These are phyloP conservation scores for Phaedon cochleariae DNA, from an alignment of 2,888 invertebrate species.

Conservation along the genomic window DNA sequence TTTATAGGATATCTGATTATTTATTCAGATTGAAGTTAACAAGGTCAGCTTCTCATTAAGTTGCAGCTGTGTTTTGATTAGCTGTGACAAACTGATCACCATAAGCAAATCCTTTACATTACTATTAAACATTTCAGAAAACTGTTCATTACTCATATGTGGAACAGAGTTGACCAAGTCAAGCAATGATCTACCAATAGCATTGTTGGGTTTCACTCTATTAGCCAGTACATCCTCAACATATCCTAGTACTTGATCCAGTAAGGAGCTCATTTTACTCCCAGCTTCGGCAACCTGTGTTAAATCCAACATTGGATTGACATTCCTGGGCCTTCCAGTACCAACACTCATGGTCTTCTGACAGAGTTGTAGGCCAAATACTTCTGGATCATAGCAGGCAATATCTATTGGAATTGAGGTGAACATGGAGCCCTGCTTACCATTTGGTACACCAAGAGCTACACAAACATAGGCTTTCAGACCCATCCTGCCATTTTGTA, in stretches of 20 bases:
- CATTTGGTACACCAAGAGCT: slow-evolving; percentile 91
- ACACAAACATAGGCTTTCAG: slow-evolving; percentile 94
- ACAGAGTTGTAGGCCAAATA: slow-evolving; percentile 81
- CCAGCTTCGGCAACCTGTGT: slow-evolving; percentile 90
- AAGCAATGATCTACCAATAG: slow-evolving; percentile 88
- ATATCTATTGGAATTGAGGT: slow-evolving; percentile 93
- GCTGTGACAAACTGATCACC: slow-evolving; percentile 94
- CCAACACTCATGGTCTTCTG: slow-evolving; percentile 78
- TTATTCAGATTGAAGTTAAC: slow-evolving; percentile 72
- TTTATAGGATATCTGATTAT: background rate
- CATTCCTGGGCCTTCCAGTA: slow-evolving; percentile 58
- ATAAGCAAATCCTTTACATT: slow-evolving; percentile 97
- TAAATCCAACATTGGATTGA: slow-evolving; percentile 66
- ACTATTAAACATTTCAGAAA: slow-evolving; percentile 94
- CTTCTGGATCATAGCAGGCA: slow-evolving; percentile 91
- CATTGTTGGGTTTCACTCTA: slow-evolving; percentile 80
- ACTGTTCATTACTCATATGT: slow-evolving; percentile 87
- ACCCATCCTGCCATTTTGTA: slow-evolving; percentile 89
- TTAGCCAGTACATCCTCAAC: slow-evolving; percentile 93
- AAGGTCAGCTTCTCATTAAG: slow-evolving; percentile 95
- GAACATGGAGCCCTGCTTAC: slow-evolving; percentile 95
- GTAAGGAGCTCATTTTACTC: slow-evolving; percentile 75
- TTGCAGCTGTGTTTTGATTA: slow-evolving; percentile 95
- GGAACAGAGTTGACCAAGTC: slow-evolving; percentile 93
- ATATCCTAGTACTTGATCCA: slow-evolving; percentile 83